These are phyloP conservation scores for Stegophylla sp. DNA, from an alignment of 2,888 invertebrate genomes.

Conservation along the genomic window DNA sequence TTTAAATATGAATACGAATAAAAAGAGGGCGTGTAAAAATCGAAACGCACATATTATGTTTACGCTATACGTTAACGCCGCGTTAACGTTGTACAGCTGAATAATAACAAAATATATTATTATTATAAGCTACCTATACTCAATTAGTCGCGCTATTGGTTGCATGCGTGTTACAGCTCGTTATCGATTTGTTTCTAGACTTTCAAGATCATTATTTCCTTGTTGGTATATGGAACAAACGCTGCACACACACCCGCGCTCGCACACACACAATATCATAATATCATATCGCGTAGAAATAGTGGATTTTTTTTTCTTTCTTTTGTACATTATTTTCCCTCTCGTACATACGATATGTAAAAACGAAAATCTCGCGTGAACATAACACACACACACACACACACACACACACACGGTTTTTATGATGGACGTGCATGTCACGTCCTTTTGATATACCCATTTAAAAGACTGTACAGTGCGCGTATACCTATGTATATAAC, in stretches of 20 bases:
- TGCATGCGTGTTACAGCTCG: constrained; percentile 56
- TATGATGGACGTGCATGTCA: constrained; percentile 3
- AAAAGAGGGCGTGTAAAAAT: constrained; percentile 19
- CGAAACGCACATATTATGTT: constrained; percentile 28
- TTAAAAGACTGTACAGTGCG: background rate
- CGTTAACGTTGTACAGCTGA: background rate
- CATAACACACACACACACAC: background rate
- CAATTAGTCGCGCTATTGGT: constrained; percentile 52
- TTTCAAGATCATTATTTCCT: constrained; percentile 55
- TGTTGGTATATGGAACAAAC: constrained; percentile 34
- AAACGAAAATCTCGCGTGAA: constrained; percentile 33
- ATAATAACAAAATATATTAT: background rate
- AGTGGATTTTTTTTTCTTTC: background rate
- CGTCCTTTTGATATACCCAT: background rate
- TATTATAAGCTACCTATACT: constrained; percentile 15
- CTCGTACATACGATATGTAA: background rate
- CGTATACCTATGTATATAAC: background rate
- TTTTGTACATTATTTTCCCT: constrained; percentile 22
- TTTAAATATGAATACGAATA: background rate
- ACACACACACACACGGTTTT: background rate
- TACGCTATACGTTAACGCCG: constrained; percentile 13
- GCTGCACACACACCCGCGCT: background rate
- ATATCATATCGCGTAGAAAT: constrained; percentile 28
- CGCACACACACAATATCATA: constrained; percentile 16
- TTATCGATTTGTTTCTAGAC: constrained; percentile 55